phyloP scores from a whole-genome alignment of 2,113 vertebrate species.

The Petaurus breviceps region DNA sequence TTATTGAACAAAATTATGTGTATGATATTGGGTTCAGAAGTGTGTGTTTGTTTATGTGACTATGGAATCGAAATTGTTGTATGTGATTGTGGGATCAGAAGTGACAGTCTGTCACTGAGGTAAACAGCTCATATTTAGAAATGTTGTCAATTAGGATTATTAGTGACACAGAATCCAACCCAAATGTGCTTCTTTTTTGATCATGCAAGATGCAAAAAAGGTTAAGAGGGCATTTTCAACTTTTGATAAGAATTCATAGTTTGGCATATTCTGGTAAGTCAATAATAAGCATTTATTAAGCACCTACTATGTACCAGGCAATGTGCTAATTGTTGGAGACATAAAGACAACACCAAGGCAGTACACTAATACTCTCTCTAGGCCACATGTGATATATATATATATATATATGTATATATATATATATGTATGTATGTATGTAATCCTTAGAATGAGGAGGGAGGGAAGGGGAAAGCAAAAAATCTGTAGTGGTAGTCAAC shows the following conservation, averaged over 20 bases:
- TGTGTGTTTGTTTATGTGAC: background rate
- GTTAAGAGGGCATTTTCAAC: background rate
- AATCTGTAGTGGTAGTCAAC: background rate
- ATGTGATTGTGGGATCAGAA: background rate
- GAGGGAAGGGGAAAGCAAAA: slow-evolving; percentile 33
- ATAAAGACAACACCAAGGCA: background rate
- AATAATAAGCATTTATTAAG: background rate
- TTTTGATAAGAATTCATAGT: background rate
- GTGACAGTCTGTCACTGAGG: background rate
- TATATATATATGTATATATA: background rate
- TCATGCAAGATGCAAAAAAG: slow-evolving; percentile 1
- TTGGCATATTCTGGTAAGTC: background rate
- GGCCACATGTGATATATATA: background rate
- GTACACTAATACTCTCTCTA: background rate
- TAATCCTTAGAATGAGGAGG: background rate
- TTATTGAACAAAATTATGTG: too few species aligned
- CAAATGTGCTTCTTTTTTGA: slow-evolving; percentile 1
- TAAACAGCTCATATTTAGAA: slow-evolving; percentile 4
- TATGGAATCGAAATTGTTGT: background rate
- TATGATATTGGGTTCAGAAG: too few species aligned
- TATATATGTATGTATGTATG: too few species aligned
- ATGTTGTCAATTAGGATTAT: background rate
- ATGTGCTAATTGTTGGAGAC: background rate
- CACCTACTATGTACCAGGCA: background rate
- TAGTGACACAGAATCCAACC: background rate